A percentile compares a stretch with the other conserved stretches of the same genome.
Conservation (phyloP, 2,888 invertebrate species). For the Aporophyla lueneburgensis region DNA sequence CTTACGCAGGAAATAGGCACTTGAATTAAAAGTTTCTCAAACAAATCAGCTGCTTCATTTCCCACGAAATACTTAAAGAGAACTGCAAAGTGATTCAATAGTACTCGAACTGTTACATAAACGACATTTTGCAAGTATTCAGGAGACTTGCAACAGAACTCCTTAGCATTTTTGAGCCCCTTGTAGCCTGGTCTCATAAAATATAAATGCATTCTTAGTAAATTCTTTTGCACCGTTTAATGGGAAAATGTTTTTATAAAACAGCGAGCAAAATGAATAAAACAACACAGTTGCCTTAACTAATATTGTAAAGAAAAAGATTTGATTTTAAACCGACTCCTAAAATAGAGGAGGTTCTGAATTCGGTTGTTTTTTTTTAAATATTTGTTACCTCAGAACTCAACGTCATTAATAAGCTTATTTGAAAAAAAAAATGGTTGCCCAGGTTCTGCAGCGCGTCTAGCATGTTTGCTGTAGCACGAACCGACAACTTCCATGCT, state of each 20-base stretch:
- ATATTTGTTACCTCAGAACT: too few species aligned
- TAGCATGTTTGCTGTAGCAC: too few species aligned
- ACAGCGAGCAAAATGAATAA: neutral
- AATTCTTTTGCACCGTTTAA: neutral
- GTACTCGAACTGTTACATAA: constrained; percentile 29
- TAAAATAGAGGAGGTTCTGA: too few species aligned
- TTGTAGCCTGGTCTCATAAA: constrained; percentile 35
- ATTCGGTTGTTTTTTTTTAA: too few species aligned
- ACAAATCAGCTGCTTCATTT: constrained; percentile 36
- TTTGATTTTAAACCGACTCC: too few species aligned
- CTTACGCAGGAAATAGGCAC: neutral
- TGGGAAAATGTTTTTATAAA: neutral
- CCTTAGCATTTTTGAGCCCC: constrained; percentile 27
- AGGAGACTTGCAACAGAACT: constrained; percentile 6
- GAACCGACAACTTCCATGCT: too few species aligned
- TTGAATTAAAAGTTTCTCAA: constrained; percentile 20
- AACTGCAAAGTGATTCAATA: constrained; percentile 33
- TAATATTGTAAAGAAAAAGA: too few species aligned
- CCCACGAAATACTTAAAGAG: constrained; percentile 27
- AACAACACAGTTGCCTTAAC: neutral
- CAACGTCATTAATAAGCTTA: too few species aligned
- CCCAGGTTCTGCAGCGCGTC: too few species aligned
- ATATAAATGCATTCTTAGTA: constrained; percentile 28
- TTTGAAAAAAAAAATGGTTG: too few species aligned
- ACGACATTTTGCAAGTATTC: constrained; percentile 42